Base-by-base conservation (phyloP, 2,888 invertebrate species). In the Meghimatium bilineatum region DNA sequence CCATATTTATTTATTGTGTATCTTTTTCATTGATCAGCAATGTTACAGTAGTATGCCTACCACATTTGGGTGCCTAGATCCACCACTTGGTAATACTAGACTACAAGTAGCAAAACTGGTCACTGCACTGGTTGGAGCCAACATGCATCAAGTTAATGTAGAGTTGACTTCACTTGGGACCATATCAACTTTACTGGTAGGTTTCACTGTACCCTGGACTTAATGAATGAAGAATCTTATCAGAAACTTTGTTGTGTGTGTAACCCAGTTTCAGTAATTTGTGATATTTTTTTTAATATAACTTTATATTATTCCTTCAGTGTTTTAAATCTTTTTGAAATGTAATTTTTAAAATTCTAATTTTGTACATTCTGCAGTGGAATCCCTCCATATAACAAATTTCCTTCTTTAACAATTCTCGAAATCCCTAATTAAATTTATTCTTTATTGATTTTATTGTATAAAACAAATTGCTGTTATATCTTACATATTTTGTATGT, bases 21-120 rank as follows among this genome's bases (percentile, higher is more conserved):
- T 29, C 38, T 32, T 12, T 67, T 29, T 1, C 34, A 10, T 49
- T 49, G 6, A 14, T 1, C 90, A 94, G 94, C 94, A 94, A 93
- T 87, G 90, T 52, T 93, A 91, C 88, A 87, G 95, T 94, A 93
- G 95, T 81, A 95, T 96, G 90, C 94, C 95, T 90, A 96, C 96
- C 88, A 96, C 96, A 87, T 95, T 95, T 88, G 96, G 97, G 85
- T 92, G 95, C 87, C 93, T 96, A 90, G 95, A 96, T 88, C 96
- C 96, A 86, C 97, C 97, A 49, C 95, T 97, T 90, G 97, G 97
- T 85, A 96, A 96, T 93, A 96, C 96, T 74, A 95, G 97, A 87
- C 95, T 97, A 86, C 96, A 97, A 93, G 96, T 97, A 89, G 96
- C 96, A 86, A 96, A 96, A 92, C 95, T 98, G 89, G 95, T 97